phyloP scores from a whole-genome alignment of 1,140 invertebrate species.

The Pteromalus puparum region DNA sequence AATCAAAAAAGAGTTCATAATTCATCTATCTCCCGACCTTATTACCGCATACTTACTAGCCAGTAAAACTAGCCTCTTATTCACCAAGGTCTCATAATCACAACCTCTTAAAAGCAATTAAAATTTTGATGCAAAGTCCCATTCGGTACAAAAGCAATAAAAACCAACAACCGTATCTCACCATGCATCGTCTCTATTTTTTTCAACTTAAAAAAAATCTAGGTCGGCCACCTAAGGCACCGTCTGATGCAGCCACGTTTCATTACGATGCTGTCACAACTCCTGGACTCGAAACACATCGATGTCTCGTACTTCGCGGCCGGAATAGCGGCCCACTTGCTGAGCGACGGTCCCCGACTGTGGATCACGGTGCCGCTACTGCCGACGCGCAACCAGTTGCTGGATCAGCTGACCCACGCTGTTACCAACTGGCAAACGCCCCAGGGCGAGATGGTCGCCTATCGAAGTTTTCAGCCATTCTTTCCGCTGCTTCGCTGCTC shows the following conservation, averaged over 20 bases:
- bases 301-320: slow-evolving; percentile 91
- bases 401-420: slow-evolving; percentile 77
- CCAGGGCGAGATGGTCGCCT: slow-evolving; percentile 89
- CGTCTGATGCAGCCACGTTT: slow-evolving; percentile 81
- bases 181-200: background rate
- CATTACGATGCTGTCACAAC: slow-evolving; percentile 78
- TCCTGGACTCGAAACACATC: slow-evolving; percentile 83
- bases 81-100: slow-evolving; percentile 1
- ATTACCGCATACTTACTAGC: background rate
- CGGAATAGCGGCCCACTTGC: slow-evolving; percentile 87
- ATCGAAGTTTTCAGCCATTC: slow-evolving; percentile 88
- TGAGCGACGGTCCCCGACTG: slow-evolving; percentile 77
- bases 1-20: background rate
- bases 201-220: background rate
- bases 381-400: slow-evolving; percentile 75
- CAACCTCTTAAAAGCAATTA: background rate
- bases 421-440: slow-evolving; percentile 84
- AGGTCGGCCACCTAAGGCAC: slow-evolving; percentile 75
- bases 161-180: background rate
- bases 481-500: slow-evolving; percentile 80
- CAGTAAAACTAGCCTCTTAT: slow-evolving; percentile 3
- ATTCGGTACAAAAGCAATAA: background rate
- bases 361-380: slow-evolving; percentile 72
- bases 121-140: slow-evolving; percentile 23
- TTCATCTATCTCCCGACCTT: background rate